Conservation (phyloP, 2,113 vertebrate genomes). For the Syngnathus typhle region DNA sequence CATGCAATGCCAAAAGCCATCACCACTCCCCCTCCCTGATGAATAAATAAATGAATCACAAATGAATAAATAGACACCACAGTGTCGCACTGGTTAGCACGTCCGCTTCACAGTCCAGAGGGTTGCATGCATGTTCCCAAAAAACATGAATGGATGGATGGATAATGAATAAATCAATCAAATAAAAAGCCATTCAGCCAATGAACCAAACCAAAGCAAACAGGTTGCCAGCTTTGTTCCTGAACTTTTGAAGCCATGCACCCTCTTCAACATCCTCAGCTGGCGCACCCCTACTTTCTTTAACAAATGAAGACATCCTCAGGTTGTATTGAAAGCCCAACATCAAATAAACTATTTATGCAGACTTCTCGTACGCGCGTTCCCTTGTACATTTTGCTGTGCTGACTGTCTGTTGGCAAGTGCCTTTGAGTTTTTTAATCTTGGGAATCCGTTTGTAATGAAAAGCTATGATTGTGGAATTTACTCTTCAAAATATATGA, state of each 20-base stretch:
- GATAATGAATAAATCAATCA: too few species aligned
- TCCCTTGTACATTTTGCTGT: constrained; percentile 53
- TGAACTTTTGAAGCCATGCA: neutral
- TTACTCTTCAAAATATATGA: constrained; percentile 18
- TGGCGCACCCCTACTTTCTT: neutral
- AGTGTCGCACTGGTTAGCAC: too few species aligned
- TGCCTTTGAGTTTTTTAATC: constrained; percentile 25
- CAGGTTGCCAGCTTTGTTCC: neutral
- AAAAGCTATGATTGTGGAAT: constrained; percentile 19
- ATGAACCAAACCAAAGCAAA: neutral
- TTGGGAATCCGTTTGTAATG: constrained; percentile 13
- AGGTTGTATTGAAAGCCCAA: constrained; percentile 17
- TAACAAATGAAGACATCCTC: constrained; percentile 7
- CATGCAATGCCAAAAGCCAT: neutral
- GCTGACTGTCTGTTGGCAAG: constrained; percentile 33
- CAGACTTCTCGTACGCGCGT: constrained; percentile 37
- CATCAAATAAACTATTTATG: constrained; percentile 59
- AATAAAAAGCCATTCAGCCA: neutral
- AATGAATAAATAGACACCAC: too few species aligned
- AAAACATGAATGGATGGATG: too few species aligned
- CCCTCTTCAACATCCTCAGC: neutral
- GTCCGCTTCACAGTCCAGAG: too few species aligned
- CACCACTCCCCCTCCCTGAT: too few species aligned
- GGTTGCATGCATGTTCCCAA: too few species aligned
- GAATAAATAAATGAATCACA: too few species aligned